Evolutionary conservation across 2,797 vertebrate genomes (phyloP), one percentile per base, ranked within the genome.

Genomic region (Hypotaenidia okinawae): DNA sequence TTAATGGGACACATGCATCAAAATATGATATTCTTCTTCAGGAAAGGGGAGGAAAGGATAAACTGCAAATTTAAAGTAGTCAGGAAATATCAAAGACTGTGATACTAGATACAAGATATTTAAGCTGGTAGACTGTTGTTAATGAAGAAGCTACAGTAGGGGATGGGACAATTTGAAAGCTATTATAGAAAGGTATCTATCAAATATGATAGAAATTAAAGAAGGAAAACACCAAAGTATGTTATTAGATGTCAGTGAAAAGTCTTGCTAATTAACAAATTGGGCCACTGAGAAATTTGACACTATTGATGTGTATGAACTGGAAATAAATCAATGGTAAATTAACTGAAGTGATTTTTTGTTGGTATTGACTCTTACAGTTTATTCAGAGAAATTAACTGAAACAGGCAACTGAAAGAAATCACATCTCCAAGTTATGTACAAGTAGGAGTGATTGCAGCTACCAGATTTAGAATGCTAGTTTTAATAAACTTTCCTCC

Each of bases 31-130:
- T 58, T 66, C 10, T 82, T 91, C 69, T 70, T 6, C 55, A 45
- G 69, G 32, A 54, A 43, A 2, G 6, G 12, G 9, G 4, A 87
- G 24, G 52, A 73, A 77, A 79, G 43, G 68, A 85, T 61, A 83
- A 92, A 62, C 61, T 70, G 70, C 92, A 94, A 95, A 87, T 86
- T 69, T 83, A 87, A 96, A 92, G 80, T 79, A 92, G 39, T 70
- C 67, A 32, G 16, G 90, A n/a, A 87, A 69, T 91, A 84, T 82
- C 62, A 91, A 92, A 72, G 24, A 41, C 58, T 66, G 17, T 33
- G 9, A 41, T 94, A 66, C 89, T 94, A 83, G 43, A 67, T 72
- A 73, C 16, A 30, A 16, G 62, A 35, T 68, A 76, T 90, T 93
- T 86, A 95, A 93, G 17, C 32, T 91, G 73, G 52, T 79, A 96